These are phyloP conservation scores for Hipparchia sbordonii DNA, from an alignment of 2,888 invertebrate genomes.

Conservation along the genomic window DNA sequence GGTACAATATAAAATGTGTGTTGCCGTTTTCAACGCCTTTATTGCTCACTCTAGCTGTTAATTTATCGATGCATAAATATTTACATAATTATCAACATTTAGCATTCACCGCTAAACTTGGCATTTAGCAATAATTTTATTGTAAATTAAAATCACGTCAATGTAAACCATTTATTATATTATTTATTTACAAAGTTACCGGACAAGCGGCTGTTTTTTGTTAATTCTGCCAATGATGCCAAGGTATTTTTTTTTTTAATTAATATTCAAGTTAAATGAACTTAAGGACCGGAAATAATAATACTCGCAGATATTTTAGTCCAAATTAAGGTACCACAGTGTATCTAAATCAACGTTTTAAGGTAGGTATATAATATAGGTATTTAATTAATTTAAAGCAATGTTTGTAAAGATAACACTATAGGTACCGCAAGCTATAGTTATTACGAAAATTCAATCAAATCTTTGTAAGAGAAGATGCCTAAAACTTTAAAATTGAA, in stretches of 20 bases:
- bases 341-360: background rate
- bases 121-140: background rate
- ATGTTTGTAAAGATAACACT: background rate
- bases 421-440: background rate
- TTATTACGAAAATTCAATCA: background rate
- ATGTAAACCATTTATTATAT: constrained; percentile 8
- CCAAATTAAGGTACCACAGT: constrained; percentile 2
- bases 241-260: constrained; percentile 1
- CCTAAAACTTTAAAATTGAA: no score
- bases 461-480: background rate
- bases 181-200: background rate
- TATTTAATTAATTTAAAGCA: background rate
- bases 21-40: background rate
- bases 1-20: constrained; percentile 9
- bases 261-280: constrained; percentile 15
- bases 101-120: constrained; percentile 1
- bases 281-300: constrained; percentile 17
- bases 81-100: background rate
- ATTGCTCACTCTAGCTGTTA: background rate
- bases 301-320: constrained; percentile 7
- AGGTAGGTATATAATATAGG: background rate
- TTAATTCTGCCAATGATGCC: constrained; percentile 5
- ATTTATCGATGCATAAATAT: background rate
- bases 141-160: constrained; percentile 9
- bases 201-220: constrained; percentile 9